Percentiles rank a stretch among this genome's conserved stretches.
These are phyloP conservation scores for Champsocephalus gunnari DNA, from an alignment of 2,797 vertebrate species.

Conservation along the genomic window DNA sequence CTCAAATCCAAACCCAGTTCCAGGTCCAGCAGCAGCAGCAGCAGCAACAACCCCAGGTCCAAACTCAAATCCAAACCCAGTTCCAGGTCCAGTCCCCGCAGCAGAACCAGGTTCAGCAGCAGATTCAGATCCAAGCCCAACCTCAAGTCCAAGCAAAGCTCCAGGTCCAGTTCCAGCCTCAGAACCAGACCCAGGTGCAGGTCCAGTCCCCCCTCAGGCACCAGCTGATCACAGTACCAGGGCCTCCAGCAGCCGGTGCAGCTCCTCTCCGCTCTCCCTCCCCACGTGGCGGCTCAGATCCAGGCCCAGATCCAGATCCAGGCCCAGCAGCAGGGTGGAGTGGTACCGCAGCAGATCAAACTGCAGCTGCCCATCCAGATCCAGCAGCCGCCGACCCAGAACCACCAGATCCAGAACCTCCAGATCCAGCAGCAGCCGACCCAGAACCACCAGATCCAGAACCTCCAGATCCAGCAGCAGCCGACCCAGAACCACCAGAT, in stretches of 20 bases:
- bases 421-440: conserved; percentile 88
- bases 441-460: conserved; percentile 85
- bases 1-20: conserved; percentile 44
- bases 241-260: conserved; percentile 91
- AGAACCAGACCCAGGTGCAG: conserved; percentile 78
- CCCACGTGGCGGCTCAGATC: conserved; percentile 89
- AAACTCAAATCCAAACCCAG: conserved; percentile 62
- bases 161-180: conserved; percentile 63
- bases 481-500: no score
- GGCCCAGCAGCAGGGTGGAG: conserved; percentile 81
- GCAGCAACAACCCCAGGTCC: conserved; percentile 43
- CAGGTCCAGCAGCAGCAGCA: conserved; percentile 23
- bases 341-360: conserved; percentile 90
- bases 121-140: conserved; percentile 5
- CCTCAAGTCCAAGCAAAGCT: conserved; percentile 23
- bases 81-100: conserved; percentile 27
- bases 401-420: conserved; percentile 92
- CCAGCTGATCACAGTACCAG: conserved; percentile 90
- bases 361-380: conserved; percentile 92
- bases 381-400: conserved; percentile 87
- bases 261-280: conserved; percentile 89
- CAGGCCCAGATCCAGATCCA: conserved; percentile 87
- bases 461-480: no score
- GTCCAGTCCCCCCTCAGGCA: conserved; percentile 85
- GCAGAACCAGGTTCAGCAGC: conserved; percentile 71